These are phyloP conservation scores for Vulpes ferrilata DNA, from an alignment of 2,113 vertebrate genomes.

Conservation along the genomic window DNA sequence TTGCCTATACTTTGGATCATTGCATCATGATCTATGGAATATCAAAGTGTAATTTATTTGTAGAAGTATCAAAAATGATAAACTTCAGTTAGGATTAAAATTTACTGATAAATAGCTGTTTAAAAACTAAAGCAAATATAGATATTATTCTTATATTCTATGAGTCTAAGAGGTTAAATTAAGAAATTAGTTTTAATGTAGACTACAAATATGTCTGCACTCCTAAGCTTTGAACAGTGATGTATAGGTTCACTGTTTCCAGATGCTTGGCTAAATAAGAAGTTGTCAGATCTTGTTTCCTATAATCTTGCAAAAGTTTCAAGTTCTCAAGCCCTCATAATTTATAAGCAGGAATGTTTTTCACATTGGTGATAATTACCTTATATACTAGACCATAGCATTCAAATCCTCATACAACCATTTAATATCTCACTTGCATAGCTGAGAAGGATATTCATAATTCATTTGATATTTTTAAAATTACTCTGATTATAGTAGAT, in stretches of 20 bases:
- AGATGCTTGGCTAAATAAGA: background rate
- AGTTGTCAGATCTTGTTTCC: background rate
- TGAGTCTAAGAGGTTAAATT: background rate
- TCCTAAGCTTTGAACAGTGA: background rate
- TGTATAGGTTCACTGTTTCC: background rate
- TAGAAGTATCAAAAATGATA: background rate
- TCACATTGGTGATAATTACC: constrained; percentile 46
- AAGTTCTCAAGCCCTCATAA: background rate
- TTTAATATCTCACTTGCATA: background rate
- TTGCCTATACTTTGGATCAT: background rate
- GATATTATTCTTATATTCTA: background rate
- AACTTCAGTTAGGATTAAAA: background rate
- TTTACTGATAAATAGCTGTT: background rate
- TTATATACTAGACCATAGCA: background rate
- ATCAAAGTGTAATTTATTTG: background rate
- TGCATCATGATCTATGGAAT: background rate
- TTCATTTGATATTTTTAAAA: constrained; percentile 68
- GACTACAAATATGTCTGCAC: background rate
- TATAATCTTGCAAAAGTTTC: constrained; percentile 24
- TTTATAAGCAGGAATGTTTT: constrained; percentile 39
- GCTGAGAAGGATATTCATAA: constrained; percentile 57
- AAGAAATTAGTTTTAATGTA: background rate
- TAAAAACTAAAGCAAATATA: background rate
- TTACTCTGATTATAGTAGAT: constrained; percentile 59
- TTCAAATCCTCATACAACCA: constrained; percentile 26